Evolutionary conservation across 2,797 vertebrate species (phyloP).

Genomic region (Rachycentron canadum): DNA sequence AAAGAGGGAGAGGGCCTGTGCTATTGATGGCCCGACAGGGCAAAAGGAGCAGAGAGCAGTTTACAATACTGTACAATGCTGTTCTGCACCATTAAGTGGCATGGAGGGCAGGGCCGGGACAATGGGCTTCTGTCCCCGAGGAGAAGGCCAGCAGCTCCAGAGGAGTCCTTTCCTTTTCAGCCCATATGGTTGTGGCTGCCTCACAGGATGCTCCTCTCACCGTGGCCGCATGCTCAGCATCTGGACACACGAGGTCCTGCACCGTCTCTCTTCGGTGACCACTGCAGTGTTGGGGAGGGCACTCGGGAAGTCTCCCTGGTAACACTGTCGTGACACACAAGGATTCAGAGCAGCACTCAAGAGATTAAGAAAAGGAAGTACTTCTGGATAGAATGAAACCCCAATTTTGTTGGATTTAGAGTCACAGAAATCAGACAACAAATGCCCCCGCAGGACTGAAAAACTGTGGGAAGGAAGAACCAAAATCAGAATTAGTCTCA

Average conservation of each 20-base stretch:
- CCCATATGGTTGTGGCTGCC: constrained; percentile 86
- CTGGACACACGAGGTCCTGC: constrained; percentile 87
- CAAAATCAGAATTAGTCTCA: constrained; percentile 15
- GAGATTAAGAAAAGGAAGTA: constrained; percentile 83
- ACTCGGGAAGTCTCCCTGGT: constrained; percentile 76
- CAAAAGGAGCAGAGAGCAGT: constrained; percentile 84
- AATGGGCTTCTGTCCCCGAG: constrained; percentile 80
- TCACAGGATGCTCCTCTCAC: constrained; percentile 79
- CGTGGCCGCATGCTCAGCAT: constrained; percentile 86
- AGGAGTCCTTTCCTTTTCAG: constrained; percentile 77
- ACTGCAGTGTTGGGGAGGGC: constrained; percentile 56
- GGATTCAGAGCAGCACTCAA: constrained; percentile 69
- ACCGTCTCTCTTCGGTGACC: constrained; percentile 70
- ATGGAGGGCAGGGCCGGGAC: constrained; percentile 80
- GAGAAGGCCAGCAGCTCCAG: constrained; percentile 77
- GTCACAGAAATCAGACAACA: constrained; percentile 44
- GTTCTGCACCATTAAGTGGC: constrained; percentile 86
- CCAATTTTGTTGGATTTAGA: constrained; percentile 77
- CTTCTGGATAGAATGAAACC: constrained; percentile 66
- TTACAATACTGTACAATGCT: constrained; percentile 90
- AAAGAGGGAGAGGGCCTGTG: constrained; percentile 75
- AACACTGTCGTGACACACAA: constrained; percentile 68
- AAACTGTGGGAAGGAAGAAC: constrained; percentile 7
- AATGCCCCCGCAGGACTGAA: constrained; percentile 18
- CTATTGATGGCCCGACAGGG: constrained; percentile 80